Evolutionary conservation across 2,888 invertebrate species (phyloP), one percentile per base, ranked within the genome.

Genomic region (Ennomos fuscantarius): DNA sequence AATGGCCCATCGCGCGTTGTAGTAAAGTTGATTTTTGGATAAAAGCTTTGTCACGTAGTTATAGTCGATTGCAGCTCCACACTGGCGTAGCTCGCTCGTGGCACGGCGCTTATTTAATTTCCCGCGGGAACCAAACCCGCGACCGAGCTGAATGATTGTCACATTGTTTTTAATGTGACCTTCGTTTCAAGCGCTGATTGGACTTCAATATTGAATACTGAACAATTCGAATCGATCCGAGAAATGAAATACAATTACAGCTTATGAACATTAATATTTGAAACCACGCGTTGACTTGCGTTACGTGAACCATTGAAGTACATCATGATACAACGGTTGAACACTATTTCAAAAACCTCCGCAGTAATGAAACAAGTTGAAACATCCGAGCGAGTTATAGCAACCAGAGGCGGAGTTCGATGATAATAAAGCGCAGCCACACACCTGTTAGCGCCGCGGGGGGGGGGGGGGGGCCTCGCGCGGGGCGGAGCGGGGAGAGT

Each of bases 91-190:
- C 9, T n/a, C n/a, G 41, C 13, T 43, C 33, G 12, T 9, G 9
- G 13, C 24, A 6, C 32, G 41, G n/a, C 24, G 42, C 10, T 45
- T 45, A n/a, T 45, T 32, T 53, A 12, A 53, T 53, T 52, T 46
- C 53, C 53, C 53, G 40, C 40, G 40, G 53, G 53, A 44, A 13
- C 12, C 8, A 43, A 32, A 37, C 45, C 45, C 46, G 46, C 40
- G 53, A 13, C 35, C 34, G n/a, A 9, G 15, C 15, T 11, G 50
- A 51, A 45, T 9, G 33, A 37, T 32, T 43, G 42, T 40, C 52
- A 40, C 52, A 45, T 52, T 52, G 45, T 52, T 44, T 52, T 50
- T 44, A 44, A 52, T 51, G 33, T 15, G n/a, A 33, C 36, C 24
- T 42, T 24, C 24, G 15, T 42, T 11, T 24, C 35, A 8, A 15